Evolutionary conservation across 1,140 invertebrate genomes (phyloP).

Genomic region (Trialeurodes vaporariorum): DNA sequence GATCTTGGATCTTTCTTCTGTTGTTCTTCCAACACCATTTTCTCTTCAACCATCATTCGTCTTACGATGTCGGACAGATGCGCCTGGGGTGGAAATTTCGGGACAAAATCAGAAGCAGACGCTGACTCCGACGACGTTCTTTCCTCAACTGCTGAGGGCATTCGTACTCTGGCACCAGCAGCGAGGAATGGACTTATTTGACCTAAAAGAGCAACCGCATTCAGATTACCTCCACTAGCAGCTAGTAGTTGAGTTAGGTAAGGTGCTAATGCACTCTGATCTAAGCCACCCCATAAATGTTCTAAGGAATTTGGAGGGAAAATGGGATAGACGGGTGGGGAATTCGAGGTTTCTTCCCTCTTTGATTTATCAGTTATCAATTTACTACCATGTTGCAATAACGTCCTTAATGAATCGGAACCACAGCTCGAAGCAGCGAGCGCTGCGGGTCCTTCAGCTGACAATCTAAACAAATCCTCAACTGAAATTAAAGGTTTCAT

Average conservation of each 20-base stretch:
- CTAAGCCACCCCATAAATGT: conserved; percentile 38
- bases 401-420: conserved; percentile 43
- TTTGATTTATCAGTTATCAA: conserved; percentile 13
- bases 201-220: neutral
- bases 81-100: conserved; percentile 19
- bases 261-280: conserved; percentile 42
- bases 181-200: conserved; percentile 8
- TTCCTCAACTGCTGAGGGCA: conserved; percentile 25
- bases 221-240: neutral
- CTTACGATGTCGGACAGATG: conserved; percentile 23
- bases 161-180: neutral
- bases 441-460: conserved; percentile 34
- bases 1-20: conserved; percentile 12
- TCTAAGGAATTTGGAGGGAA: conserved; percentile 9
- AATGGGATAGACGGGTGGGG: conserved; percentile 17
- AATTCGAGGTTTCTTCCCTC: conserved; percentile 12
- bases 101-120: conserved; percentile 27
- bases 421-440: too few relatives aligned
- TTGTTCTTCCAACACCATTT: conserved; percentile 18
- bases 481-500: conserved; percentile 43
- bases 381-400: conserved; percentile 41
- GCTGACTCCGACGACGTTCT: conserved; percentile 20
- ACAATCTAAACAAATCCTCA: conserved; percentile 47
- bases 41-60: conserved; percentile 25
- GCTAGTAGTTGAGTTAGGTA: conserved; percentile 39